Evolutionary conservation across 1,140 invertebrate genomes (phyloP), one percentile per base, ranked within the genome.

Genomic region (Euwallacea similis): DNA sequence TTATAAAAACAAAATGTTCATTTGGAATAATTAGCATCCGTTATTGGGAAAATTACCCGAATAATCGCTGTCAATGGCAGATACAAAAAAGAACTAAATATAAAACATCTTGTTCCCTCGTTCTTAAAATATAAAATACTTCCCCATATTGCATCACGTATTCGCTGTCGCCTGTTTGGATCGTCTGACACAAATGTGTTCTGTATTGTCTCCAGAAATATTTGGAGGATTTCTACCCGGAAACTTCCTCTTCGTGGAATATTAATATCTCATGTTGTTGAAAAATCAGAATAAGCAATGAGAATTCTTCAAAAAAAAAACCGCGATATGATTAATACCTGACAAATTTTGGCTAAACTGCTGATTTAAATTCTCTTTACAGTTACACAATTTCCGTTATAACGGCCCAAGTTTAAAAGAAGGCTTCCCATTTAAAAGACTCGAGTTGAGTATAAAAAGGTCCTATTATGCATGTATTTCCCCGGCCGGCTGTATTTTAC

Each of bases 381-480:
- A 66, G 65, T 66, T 66, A 50, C 6, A 42, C 53, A 58, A 15
- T 58, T 11, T 56, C 42, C 50, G 41, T 66, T 66, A 66, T 66
- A 54, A 58, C 65, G 54, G 54, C 46, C 53, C 53, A 69, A 69
- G 44, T 43, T 69, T 61, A 69, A 61, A 59, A 58, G 55, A 55
- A 69, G 60, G 21, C 41, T 69, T 42, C 67, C 46, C 47, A 61
- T 69, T 69, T 62, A 62, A 16, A 50, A 61, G 13, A 21, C 10
- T 58, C 44, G 60, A 69, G 67, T 33, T 62, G 33, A 60, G 41
- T 55, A 69, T 55, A 69, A 69, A 68, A 61, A 69, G 67, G 47
- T 61, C 44, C 58, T 66, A 69, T 69, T 69, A 62, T 69, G 60
- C 60, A 69, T 69, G 67, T 69, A 69, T 69, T 69, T 69, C 67